These are phyloP conservation scores for Cyprinodon variegatus DNA, from an alignment of 2,113 vertebrate genomes.

Conservation along the genomic window DNA sequence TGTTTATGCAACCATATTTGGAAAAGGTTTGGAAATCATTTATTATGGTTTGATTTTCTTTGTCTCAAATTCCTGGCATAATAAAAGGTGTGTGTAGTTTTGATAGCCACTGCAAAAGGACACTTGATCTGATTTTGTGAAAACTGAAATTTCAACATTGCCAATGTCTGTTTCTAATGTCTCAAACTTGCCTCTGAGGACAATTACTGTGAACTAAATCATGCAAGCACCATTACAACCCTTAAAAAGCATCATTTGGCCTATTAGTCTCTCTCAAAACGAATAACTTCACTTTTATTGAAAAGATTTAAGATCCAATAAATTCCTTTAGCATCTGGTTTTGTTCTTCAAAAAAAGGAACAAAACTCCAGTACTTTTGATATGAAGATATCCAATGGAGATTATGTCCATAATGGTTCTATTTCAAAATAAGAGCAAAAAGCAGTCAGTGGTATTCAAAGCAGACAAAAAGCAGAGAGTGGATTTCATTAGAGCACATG, in stretches of 20 bases:
- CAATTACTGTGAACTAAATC: not conserved
- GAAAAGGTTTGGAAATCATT: too few species aligned
- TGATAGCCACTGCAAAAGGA: too few species aligned
- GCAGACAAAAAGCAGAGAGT: not conserved
- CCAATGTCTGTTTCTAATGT: not conserved
- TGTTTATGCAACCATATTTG: not conserved
- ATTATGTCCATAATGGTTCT: not conserved
- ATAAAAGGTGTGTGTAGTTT: too few species aligned
- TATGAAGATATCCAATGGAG: not conserved
- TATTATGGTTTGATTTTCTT: too few species aligned
- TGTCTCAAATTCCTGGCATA: too few species aligned
- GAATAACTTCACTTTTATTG: not conserved
- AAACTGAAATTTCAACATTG: not conserved
- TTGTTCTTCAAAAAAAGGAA: not conserved
- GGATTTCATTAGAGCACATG: not conserved
- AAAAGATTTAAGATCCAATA: not conserved
- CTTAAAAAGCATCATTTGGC: not conserved
- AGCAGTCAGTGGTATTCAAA: not conserved
- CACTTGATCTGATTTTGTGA: not conserved
- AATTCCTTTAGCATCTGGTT: slow-evolving; percentile 1
- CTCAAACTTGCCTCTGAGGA: not conserved
- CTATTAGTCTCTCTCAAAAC: not conserved
- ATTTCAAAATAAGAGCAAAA: slow-evolving; percentile 31
- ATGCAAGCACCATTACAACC: not conserved
- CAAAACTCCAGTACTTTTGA: not conserved